Base-by-base conservation (phyloP, 92 coral and sea anemone genomes). In the Phenganax stokvisi region DNA sequence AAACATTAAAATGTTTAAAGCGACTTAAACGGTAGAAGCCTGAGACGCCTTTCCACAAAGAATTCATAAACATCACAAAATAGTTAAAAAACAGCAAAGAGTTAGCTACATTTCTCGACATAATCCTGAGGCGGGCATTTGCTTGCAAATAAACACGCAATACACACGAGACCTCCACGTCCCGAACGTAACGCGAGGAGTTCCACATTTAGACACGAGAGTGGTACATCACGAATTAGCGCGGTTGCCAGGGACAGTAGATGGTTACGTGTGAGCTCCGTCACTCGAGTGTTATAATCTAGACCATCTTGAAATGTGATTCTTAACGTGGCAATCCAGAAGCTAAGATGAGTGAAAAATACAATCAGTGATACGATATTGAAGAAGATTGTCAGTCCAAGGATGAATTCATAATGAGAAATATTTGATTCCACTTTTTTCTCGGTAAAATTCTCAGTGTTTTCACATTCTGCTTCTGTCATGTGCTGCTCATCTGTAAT, bases 1-100 rank as follows among this genome's bases (percentile, higher is more conserved):
- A 91, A 15, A 96, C 75, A 16, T 96, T 89, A 56, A 97, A 96
- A 8, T 92, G 87, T 10, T 92, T 92, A 16, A 86, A 85, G 0
- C 99, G 91, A 54, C 92, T 89, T 96, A 97, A 92, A 60, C 99
- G 93, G 77, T 92, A 96, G 68, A 96, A 96, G 8, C 90, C 91
- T 12, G 97, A 91, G 59, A 91, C 88, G 2, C 97, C 93, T 59
- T 93, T 93, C 98, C 98, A 93, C 64, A 91, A 76, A 0, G 97
- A 91, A 12, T 89, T 89, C 17, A 93, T 53, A 8, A 82, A 83
- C 63, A 92, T 87, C 12, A 92, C 93, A 30, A 86, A 15, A n/a
- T 89, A 83, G 5, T 87, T 88, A 17, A 93, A 60, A 15, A 88
- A 71, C 81, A 93, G 81, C 29, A 74, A 59, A 10, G 79, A 52